Base-by-base conservation (phyloP, 1,140 invertebrate genomes). In the Drosophila bocki region DNA sequence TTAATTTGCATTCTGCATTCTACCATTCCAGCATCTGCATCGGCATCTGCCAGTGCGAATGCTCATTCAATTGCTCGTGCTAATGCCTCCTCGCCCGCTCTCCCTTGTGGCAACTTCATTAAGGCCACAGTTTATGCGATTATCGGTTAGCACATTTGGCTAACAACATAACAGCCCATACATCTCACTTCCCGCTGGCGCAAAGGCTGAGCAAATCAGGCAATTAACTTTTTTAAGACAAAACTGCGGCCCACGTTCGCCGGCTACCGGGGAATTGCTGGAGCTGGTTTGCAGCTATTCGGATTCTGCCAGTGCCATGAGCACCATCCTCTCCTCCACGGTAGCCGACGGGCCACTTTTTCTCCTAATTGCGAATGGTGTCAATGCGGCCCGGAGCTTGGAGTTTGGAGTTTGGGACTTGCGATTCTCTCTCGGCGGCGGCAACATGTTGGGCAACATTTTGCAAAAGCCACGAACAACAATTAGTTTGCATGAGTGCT, bases 351-450 rank as follows among this genome's bases (percentile, higher is more conserved):
- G 78, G 81, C 64, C 65, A 64, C 85, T 81, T 88, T 80, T 87
- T 79, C 83, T 61, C 87, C 85, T 88, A 88, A 88, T 88, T 88
- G 85, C 80, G 59, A 88, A 88, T 79, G 78, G 85, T 88, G 84
- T 88, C 84, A 88, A 84, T 90, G 84, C 53, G 64, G 57, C 50
- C 39, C 13, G 58, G 22, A 48, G 29, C 13, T 51, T 12, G 50
- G 29, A 19, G 17, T n/a, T 33, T 17, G 29, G 22, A 15, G 22
- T 9, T 26, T 47, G 26, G 13, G 48, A 3, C 12, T 32, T 12
- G 39, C 32, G 15, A 15, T 41, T n/a, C 15, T 50, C 44, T 50
- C 35, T 5, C 26, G 26, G 26, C 26, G 4, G 26, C 26, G 44
- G 63, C 64, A 47, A 65, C 67, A 67, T 33, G 63, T 47, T 67